phyloP scores from a whole-genome alignment of 2,113 vertebrate species.

The Pagrus major region DNA sequence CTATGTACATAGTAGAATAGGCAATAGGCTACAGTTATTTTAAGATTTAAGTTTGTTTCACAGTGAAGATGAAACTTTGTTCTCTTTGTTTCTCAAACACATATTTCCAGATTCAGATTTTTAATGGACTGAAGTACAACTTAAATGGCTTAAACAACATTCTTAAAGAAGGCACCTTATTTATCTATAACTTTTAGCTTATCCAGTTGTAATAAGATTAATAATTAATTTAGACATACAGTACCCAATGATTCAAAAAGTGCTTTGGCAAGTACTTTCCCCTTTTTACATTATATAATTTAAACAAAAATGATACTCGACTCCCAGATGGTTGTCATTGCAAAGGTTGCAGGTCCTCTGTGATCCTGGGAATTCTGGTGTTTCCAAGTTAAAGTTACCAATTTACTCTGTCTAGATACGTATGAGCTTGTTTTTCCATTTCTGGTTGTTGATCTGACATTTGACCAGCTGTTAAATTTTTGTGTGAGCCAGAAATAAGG shows the following conservation, averaged over 20 bases:
- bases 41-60: conserved; percentile 28
- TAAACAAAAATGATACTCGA: not conserved
- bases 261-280: not conserved
- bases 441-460: conserved; percentile 2
- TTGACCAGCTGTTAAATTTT: conserved; percentile 4
- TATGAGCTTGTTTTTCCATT: conserved; percentile 1
- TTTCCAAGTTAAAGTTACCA: not conserved
- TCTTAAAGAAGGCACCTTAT: not conserved
- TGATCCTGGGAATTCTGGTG: not conserved
- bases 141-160: not conserved
- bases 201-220: conserved; percentile 7
- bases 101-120: not conserved
- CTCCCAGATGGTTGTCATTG: conserved; percentile 29
- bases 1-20: conserved; percentile 31
- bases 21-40: conserved; percentile 30
- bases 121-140: not conserved
- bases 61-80: conserved; percentile 24
- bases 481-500: conserved; percentile 23
- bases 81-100: not conserved
- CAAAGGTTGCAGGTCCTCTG: conserved; percentile 7
- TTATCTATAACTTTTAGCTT: not conserved
- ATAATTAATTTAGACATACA: conserved; percentile 5
- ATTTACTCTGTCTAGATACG: not conserved
- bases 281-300: conserved; percentile 1
- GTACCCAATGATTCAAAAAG: not conserved